Percentiles rank a stretch among this genome's conserved stretches.
Conservation (phyloP, 2,113 vertebrate genomes). For the Oreotragus oreotragus region DNA sequence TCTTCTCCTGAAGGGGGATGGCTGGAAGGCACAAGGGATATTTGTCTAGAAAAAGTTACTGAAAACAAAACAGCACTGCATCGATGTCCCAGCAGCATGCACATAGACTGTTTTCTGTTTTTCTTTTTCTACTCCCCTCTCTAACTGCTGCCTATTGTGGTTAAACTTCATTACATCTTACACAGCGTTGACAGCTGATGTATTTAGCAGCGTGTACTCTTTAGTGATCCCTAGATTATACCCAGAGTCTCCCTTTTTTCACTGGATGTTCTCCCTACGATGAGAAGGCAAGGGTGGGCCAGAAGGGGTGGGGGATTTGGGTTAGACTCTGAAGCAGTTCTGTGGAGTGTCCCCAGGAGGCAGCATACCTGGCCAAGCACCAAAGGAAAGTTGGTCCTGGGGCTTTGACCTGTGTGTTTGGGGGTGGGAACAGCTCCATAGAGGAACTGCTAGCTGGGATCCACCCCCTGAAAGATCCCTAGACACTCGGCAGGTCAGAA, state of each 20-base stretch:
- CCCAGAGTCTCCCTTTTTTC: constrained; percentile 18
- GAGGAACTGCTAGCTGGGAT: not conserved
- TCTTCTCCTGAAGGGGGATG: constrained; percentile 28
- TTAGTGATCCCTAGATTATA: constrained; percentile 49
- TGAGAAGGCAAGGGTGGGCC: not conserved
- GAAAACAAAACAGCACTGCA: constrained; percentile 22
- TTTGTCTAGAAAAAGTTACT: constrained; percentile 52
- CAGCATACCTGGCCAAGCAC: not conserved
- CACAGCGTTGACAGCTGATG: constrained; percentile 63
- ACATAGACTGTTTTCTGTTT: constrained; percentile 63
- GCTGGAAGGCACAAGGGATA: constrained; percentile 41
- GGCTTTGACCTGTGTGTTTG: not conserved
- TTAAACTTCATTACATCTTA: constrained; percentile 64
- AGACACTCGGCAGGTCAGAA: not conserved
- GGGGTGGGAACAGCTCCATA: not conserved
- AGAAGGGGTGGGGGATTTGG: not conserved
- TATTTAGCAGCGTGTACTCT: constrained; percentile 64
- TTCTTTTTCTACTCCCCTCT: constrained; percentile 40
- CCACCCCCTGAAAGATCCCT: not conserved
- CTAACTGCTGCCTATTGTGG: constrained; percentile 67
- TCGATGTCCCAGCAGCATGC: constrained; percentile 22
- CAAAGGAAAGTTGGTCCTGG: not conserved
- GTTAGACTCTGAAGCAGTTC: not conserved
- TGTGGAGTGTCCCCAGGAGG: not conserved
- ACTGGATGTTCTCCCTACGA: not conserved